Conservation (phyloP, 2,113 vertebrate genomes). For the Tautogolabrus adspersus region DNA sequence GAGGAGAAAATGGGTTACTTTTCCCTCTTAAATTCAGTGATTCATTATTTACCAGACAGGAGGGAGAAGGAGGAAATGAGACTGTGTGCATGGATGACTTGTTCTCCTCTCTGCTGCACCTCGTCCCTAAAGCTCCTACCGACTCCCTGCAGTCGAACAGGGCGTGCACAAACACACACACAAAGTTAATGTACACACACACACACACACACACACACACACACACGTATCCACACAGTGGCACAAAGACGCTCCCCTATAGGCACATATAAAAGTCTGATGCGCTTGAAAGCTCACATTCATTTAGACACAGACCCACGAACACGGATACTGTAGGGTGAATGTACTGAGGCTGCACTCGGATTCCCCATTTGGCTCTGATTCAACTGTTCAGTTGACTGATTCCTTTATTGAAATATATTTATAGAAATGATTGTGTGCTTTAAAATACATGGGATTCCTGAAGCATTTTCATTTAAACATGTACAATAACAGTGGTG, state of each 20-base stretch:
- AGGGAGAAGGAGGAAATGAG: conserved; percentile 42
- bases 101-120: conserved; percentile 31
- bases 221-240: not conserved
- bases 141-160: not conserved
- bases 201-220: conserved; percentile 1
- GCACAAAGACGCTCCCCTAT: not conserved
- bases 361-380: not conserved
- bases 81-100: conserved; percentile 41
- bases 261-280: not conserved
- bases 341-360: not conserved
- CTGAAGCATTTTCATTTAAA: not conserved
- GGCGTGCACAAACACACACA: not conserved
- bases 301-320: not conserved
- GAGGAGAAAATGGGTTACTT: conserved; percentile 36
- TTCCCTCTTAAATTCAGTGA: conserved; percentile 32
- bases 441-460: not conserved
- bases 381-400: not conserved
- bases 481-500: not conserved
- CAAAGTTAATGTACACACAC: conserved; percentile 1
- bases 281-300: not conserved
- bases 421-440: not conserved
- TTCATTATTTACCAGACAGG: conserved; percentile 69
- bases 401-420: not conserved
- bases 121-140: conserved; percentile 24
- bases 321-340: not conserved